Evolutionary conservation across 2,113 vertebrate species (phyloP), one percentile per base, ranked within the genome.

Genomic region (Poeciliopsis turrubarensis): DNA sequence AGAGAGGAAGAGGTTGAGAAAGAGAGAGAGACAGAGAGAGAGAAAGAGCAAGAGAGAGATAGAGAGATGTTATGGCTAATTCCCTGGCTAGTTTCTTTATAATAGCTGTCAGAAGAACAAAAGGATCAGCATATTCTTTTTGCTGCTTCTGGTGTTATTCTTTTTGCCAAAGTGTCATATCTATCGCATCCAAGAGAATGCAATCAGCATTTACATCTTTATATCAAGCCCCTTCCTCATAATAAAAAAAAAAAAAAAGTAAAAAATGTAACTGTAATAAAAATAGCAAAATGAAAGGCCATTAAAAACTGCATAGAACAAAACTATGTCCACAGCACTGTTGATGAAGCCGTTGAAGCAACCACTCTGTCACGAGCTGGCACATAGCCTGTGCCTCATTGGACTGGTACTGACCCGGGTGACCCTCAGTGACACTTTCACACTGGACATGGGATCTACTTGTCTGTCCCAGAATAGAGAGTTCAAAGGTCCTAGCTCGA

Each of bases 401-500:
- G 82, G 78, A 83, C 70, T 61, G 72, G 64, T 29, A 51, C 61
- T 80, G 80, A 82, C 76, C 30, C 8, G 34, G 60, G 72, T 73
- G 80, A 83, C 76, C 78, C 87, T 87, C 51, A 84, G 66, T 79
- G 80, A 86, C 90, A 87, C 63, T 60, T 64, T 80, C 67, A 85
- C 70, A 86, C 72, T 51, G 79, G 89, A 79, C 83, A 75, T 65
- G 89, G 82, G 84, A 86, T 84, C 76, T 39, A 41, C 63, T 72
- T 47, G 70, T 82, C 79, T 78, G 61, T 79, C 73, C 83, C n/a
- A 60, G 72, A 82, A 79, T 79, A 44, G 60, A 54, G 73, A 78
- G 86, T 81, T 89, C 87, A 90, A 63, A 84, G 90, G 86, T 93
- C 82, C 71, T 64, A 76, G 78, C 84, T 86, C 15, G 2, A 74